phyloP scores from a whole-genome alignment of 2,113 vertebrate genomes.

The Halcyon malimbica region DNA sequence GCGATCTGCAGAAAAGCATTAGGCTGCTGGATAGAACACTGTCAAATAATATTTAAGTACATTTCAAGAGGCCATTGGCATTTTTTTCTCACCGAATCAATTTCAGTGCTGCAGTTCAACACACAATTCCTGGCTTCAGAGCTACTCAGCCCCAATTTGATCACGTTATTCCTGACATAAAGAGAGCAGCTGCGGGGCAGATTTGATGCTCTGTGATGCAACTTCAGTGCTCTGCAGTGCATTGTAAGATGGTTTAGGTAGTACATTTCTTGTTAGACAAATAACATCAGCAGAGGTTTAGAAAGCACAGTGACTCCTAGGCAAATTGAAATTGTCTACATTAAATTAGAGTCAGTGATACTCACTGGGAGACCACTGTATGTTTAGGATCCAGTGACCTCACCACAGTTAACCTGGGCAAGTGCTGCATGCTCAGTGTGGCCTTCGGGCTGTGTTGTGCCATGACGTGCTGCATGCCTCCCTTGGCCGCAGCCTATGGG shows the following conservation, averaged over 20 bases:
- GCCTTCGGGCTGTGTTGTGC: not conserved
- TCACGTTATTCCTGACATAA: not conserved
- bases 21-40: not conserved
- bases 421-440: not conserved
- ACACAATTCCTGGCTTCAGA: not conserved
- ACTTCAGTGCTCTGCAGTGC: not conserved
- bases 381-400: not conserved
- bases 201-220: not conserved
- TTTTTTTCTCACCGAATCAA: not conserved
- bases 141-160: not conserved
- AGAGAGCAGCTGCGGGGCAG: not conserved
- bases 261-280: not conserved
- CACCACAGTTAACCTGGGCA: not conserved
- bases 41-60: not conserved
- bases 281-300: not conserved
- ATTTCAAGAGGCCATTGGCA: not conserved
- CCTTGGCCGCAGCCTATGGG: not conserved
- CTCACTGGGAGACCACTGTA: not conserved
- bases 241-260: not conserved
- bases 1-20: not conserved
- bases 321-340: not conserved
- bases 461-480: not conserved
- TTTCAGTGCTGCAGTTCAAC: not conserved
- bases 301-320: not conserved
- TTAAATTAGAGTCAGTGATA: not conserved